Evolutionary conservation across 2,113 vertebrate genomes (phyloP).

Genomic region (Macheiramphus alcinus): DNA sequence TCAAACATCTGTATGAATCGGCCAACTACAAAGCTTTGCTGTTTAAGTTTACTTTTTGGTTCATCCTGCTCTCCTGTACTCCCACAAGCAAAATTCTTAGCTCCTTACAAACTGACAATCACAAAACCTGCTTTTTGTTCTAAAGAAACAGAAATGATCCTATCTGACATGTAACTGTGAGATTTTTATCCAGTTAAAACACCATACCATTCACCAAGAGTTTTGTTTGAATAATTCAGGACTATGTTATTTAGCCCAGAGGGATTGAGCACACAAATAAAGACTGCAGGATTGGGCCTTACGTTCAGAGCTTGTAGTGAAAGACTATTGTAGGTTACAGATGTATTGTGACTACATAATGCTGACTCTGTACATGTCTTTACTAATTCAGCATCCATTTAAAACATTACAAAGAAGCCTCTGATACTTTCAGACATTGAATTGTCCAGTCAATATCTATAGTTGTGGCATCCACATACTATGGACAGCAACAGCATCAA

Average conservation of each 20-base stretch:
- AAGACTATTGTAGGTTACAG: not conserved
- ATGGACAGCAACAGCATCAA: conserved; percentile 29
- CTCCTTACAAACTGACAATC: not conserved
- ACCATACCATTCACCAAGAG: not conserved
- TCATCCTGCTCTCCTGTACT: not conserved
- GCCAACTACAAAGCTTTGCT: not conserved
- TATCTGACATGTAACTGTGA: not conserved
- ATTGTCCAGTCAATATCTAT: conserved; percentile 30
- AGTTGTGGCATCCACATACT: not conserved
- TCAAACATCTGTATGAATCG: not conserved
- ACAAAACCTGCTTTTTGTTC: not conserved
- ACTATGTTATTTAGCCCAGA: not conserved
- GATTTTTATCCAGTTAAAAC: not conserved
- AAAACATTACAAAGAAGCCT: conserved; percentile 58
- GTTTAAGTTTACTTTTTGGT: not conserved
- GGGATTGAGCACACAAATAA: not conserved
- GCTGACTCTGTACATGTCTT: conserved; percentile 49
- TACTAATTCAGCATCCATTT: conserved; percentile 60
- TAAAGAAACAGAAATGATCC: not conserved
- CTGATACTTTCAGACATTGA: conserved; percentile 44
- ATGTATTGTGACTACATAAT: conserved; percentile 28
- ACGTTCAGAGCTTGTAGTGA: not conserved
- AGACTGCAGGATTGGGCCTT: not conserved
- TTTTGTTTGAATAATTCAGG: not conserved
- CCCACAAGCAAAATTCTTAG: not conserved